Conservation (phyloP, 2,888 invertebrate genomes). For the Cephalotes varians region DNA sequence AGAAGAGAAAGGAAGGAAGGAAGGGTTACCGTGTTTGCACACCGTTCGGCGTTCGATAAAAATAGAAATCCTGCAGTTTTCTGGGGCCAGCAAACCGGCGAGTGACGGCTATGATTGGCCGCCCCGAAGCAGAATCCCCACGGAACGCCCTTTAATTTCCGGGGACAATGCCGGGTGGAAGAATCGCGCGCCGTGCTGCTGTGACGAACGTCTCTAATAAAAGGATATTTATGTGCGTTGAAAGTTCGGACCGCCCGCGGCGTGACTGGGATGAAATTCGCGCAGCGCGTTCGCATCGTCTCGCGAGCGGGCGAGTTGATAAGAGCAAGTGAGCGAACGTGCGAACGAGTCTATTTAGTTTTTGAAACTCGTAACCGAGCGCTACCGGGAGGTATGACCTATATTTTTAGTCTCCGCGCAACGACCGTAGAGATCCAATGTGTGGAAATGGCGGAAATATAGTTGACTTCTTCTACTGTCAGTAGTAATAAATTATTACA, state of each 20-base stretch:
- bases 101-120: conserved; percentile 34
- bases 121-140: conserved; percentile 26
- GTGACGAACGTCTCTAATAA: conserved; percentile 69
- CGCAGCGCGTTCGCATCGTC: conserved; percentile 19
- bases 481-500: neutral
- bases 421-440: neutral
- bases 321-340: conserved; percentile 15
- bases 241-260: conserved; percentile 60
- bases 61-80: conserved; percentile 64
- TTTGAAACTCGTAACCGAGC: conserved; percentile 32
- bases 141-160: conserved; percentile 75
- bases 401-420: neutral
- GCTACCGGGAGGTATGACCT: conserved; percentile 5
- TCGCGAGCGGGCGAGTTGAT: conserved; percentile 3
- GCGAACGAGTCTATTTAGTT: conserved; percentile 45
- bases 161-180: conserved; percentile 68
- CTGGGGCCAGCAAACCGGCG: conserved; percentile 65
- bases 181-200: conserved; percentile 46
- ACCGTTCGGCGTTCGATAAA: conserved; percentile 54
- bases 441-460: conserved; percentile 19
- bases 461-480: conserved; percentile 15
- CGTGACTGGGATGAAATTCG: conserved; percentile 31
- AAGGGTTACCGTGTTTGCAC: conserved; percentile 14
- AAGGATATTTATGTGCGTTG: conserved; percentile 68
- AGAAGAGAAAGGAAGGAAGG: neutral